A percentile compares a stretch with the other conserved stretches of the same genome.
phyloP scores from a whole-genome alignment of 2,888 invertebrate genomes.

The Acleris holmiana region DNA sequence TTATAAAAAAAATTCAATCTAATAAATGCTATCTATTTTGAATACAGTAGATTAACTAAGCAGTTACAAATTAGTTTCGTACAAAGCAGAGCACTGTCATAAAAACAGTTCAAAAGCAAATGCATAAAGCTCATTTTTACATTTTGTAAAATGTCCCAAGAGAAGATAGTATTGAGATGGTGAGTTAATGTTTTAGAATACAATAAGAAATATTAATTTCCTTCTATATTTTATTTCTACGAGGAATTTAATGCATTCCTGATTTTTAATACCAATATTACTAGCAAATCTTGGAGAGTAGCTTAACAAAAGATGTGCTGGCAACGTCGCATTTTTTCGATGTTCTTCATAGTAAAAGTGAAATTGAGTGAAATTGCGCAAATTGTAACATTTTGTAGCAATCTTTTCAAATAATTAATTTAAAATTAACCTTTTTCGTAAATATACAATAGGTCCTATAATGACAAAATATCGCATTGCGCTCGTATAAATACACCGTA shows the following conservation, averaged over 20 bases:
- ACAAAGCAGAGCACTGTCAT: no score
- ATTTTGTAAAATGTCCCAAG: neutral
- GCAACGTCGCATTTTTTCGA: neutral
- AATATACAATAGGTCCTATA: no score
- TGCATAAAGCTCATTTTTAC: constrained; percentile 1
- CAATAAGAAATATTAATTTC: neutral
- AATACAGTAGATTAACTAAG: constrained; percentile 28
- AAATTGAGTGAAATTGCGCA: no score
- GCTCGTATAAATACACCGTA: no score
- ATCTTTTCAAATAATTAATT: no score
- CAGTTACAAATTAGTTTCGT: constrained; percentile 21
- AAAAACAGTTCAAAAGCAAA: constrained; percentile 7
- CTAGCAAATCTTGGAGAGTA: neutral
- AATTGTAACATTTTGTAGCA: no score
- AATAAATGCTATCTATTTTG: constrained; percentile 34
- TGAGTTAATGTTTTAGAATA: neutral
- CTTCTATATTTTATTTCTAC: neutral
- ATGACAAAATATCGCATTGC: no score
- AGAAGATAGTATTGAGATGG: neutral
- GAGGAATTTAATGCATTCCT: neutral
- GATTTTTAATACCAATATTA: neutral
- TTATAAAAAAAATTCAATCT: constrained; percentile 25
- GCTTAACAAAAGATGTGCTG: no score
- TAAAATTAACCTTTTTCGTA: no score
- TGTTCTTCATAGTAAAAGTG: no score